Base-by-base conservation (phyloP, 2,113 vertebrate genomes). In the Bolborhynchus lineola region DNA sequence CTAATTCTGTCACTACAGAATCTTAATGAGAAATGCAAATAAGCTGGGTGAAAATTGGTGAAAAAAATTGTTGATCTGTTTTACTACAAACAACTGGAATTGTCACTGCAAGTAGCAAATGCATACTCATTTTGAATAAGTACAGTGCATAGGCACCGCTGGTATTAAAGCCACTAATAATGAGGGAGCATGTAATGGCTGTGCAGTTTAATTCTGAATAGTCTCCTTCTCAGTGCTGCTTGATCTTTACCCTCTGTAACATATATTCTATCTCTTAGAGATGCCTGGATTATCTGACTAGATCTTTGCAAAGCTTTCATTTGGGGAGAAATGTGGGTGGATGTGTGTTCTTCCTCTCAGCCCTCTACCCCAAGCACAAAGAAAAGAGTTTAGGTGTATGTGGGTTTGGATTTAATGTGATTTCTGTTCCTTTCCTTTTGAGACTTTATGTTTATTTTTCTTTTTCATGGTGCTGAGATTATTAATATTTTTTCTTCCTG, bases 101-200 rank as follows among this genome's bases (percentile, higher is more conserved):
- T 37, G 19, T 21, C 42, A 23, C 62, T 67, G 12, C 31, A 85
- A 77, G 44, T 10, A 52, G 17, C 21, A 62, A 82, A 47, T 12
- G 4, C 9, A 21, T 16, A 28, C 37, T 52, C 11, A 47, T 74
- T 80, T 74, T 74, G 33, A 75, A 84, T 35, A 69, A 64, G 7
- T 67, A 69, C 47, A 76, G 7, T 41, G 18, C 21, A 68, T 29
- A 83, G 60, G 39, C 33, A 60, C 20, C 0, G 1, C 46, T 67
- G 33, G 63, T 88, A 94, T 88, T 94, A 91, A 91, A 93, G 42
- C 25, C 50, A 68, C 52, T 86, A 78, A 81, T 69, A 86, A 93
- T 50, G 10, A 65, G 53, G 19, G 86, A 83, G 12, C 37, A 67
- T 63, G 16, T 91, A 41, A 49, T 14, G 15, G n/a, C 65, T 59